Evolutionary conservation across 2,113 vertebrate species (phyloP).

Genomic region (Fregata magnificens): DNA sequence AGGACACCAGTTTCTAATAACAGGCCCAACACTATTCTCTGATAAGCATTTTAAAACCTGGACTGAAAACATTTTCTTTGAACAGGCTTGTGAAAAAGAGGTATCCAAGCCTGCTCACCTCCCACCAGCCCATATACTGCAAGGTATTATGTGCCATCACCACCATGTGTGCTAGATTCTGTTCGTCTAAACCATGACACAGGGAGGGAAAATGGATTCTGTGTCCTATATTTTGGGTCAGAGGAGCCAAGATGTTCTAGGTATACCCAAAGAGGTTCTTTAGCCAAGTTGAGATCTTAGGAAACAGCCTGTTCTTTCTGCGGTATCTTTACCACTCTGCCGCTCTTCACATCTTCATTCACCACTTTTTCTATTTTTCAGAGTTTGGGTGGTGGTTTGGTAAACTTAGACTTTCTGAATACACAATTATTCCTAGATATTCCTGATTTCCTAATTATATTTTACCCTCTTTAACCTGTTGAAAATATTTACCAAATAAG

Average conservation of each 20-base stretch:
- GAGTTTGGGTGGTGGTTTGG: background rate
- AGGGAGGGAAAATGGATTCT: background rate
- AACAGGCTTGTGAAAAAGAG: background rate
- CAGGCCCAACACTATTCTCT: accelerated
- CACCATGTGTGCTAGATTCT: background rate
- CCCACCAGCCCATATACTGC: background rate
- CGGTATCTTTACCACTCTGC: background rate
- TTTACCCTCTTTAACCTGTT: background rate
- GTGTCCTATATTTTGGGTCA: background rate
- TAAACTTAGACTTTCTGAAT: background rate
- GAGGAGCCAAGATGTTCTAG: background rate
- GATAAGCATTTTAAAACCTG: background rate
- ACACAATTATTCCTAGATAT: background rate
- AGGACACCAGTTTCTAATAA: background rate
- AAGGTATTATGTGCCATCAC: background rate
- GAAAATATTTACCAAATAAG: background rate
- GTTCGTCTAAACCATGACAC: background rate
- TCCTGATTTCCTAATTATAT: background rate
- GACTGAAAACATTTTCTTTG: background rate
- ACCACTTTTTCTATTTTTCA: background rate
- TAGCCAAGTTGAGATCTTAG: background rate
- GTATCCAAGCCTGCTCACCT: background rate
- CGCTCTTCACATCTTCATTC: background rate
- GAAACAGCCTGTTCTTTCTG: background rate
- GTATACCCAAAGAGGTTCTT: background rate